Evolutionary conservation across 2,888 invertebrate genomes (phyloP), one percentile per base, ranked within the genome.

Genomic region (Coenonympha arcania): DNA sequence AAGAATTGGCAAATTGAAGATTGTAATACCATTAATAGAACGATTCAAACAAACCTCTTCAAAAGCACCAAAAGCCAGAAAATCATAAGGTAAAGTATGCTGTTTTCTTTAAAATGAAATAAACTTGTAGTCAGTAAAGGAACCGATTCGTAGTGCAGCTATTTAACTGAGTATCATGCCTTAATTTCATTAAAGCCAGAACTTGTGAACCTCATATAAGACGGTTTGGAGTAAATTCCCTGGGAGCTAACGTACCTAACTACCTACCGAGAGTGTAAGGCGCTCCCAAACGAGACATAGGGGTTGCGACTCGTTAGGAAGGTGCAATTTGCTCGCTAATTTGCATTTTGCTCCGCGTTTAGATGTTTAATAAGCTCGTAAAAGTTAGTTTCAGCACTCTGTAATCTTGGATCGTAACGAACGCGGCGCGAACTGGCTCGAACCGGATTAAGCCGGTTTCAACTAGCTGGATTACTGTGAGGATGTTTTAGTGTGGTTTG

Each of bases 311-410:
- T 65, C 63, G 64, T 71, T 69, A 69, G 65, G 58, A 62, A 58
- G 58, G 61, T 54, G 63, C 66, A 68, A 69, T 70, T 72, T 65
- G 66, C 60, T 46, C 61, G 62, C 64, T 65, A 68, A 74, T 73
- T 73, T 73, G 63, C 73, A 74, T 74, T 73, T 68, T 65, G 60
- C 56, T 51, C 47, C 49, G 51, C 57, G 62, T 58, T 63, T 60
- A 59, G 59, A 61, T 63, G 62, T 59, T 74, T 71, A 74, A 72
- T 74, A 73, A 71, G 66, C 63, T 61, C 61, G 59, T 55, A 57
- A 60, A 60, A 66, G 59, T 64, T 61, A 59, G 37, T 58, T 60
- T 52, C 49, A 56, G 55, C 55, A 59, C 65, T 62, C 66, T 71
- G 68, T 72, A 71, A 71, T 72, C 68, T 65, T 59, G 53, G 51